Percentiles rank a stretch among this genome's conserved stretches.
phyloP scores from a whole-genome alignment of 2,113 vertebrate genomes.

The Thalassoma bifasciatum region DNA sequence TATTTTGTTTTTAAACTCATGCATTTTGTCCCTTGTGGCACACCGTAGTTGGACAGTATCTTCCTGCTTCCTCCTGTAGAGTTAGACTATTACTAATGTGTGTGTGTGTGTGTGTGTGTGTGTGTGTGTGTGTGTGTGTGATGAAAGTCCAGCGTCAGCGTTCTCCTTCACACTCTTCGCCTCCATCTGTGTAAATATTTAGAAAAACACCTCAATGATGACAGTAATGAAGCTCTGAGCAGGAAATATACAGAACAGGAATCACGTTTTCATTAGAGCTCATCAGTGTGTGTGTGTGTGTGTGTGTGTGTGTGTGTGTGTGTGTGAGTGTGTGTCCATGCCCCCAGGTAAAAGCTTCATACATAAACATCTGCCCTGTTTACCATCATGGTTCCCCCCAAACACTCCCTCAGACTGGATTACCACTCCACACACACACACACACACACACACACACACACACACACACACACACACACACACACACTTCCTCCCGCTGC shows the following conservation, averaged over 20 bases:
- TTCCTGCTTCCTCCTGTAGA: too few species aligned
- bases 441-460: too few species aligned
- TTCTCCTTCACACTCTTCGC: not conserved
- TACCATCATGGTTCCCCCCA: not conserved
- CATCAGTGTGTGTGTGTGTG: not conserved
- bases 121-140: too few species aligned
- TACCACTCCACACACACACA: conserved; percentile 1
- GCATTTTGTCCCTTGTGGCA: too few species aligned
- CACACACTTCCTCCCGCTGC: too few species aligned
- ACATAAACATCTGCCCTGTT: conserved; percentile 56
- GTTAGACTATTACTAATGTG: too few species aligned
- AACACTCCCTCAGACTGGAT: conserved; percentile 1
- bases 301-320: conserved; percentile 18
- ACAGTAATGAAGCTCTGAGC: not conserved
- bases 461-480: too few species aligned
- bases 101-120: not conserved
- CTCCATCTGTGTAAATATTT: conserved; percentile 6
- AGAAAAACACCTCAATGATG: not conserved
- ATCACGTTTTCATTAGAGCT: not conserved
- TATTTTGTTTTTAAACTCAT: too few species aligned
- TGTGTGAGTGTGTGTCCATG: not conserved
- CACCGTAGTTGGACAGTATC: too few species aligned
- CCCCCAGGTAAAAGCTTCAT: conserved; percentile 44
- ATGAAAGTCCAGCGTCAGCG: not conserved
- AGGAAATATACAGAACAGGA: not conserved